phyloP scores from a whole-genome alignment of 2,113 vertebrate genomes.

The Rattus rattus region DNA sequence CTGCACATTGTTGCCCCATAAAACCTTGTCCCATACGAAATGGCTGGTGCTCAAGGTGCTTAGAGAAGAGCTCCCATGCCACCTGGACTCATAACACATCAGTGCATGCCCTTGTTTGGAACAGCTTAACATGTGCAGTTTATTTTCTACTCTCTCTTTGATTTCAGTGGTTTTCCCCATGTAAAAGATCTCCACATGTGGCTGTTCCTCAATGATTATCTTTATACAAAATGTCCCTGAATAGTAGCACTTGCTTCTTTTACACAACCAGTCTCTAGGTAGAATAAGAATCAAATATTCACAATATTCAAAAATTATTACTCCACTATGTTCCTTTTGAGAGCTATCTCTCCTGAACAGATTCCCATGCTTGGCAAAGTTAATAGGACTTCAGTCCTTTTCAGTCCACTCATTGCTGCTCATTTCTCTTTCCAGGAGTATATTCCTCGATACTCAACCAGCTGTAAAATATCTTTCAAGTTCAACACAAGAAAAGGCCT shows the following conservation, averaged over 20 bases:
- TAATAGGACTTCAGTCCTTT: background rate
- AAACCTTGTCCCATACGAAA: fast-evolving
- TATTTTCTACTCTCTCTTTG: background rate
- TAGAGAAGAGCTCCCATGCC: too few relatives aligned
- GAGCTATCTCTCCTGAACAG: background rate
- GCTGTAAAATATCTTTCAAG: background rate
- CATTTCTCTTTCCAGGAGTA: background rate
- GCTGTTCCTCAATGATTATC: background rate
- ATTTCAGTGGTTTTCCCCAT: background rate
- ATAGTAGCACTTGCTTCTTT: background rate
- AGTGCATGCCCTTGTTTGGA: too few relatives aligned
- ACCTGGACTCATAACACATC: background rate
- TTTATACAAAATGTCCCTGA: too few relatives aligned
- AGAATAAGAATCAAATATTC: background rate
- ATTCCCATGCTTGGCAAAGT: background rate
- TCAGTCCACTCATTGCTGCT: background rate
- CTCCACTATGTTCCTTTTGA: background rate
- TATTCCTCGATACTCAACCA: background rate
- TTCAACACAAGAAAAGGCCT: background rate
- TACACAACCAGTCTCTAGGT: background rate
- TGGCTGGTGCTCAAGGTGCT: too few relatives aligned
- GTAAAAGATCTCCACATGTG: background rate
- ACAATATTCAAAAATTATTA: background rate
- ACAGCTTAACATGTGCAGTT: fast-evolving
- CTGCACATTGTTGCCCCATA: background rate